phyloP scores from a whole-genome alignment of 2,888 invertebrate species.

The Caenorhabditis wallacei region DNA sequence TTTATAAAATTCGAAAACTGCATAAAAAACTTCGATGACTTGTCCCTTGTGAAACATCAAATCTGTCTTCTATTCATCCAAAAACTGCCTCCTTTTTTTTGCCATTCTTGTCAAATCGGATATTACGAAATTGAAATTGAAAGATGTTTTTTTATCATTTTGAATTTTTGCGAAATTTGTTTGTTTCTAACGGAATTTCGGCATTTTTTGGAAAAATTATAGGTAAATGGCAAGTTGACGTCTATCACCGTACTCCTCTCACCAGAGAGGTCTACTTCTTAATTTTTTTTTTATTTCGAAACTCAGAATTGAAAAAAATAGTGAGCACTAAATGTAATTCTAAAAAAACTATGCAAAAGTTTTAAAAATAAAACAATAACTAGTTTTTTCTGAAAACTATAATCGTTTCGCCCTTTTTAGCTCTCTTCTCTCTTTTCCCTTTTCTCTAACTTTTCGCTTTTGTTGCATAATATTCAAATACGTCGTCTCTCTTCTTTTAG shows the following conservation, averaged over 20 bases:
- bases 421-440: conserved; percentile 26
- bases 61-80: conserved; percentile 48
- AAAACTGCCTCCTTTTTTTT: conserved; percentile 17
- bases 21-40: background rate
- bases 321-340: too few species aligned
- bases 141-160: background rate
- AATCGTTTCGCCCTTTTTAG: conserved; percentile 20
- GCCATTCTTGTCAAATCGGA: background rate
- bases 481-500: conserved; percentile 24
- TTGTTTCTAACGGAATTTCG: too few species aligned
- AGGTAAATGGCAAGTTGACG: too few species aligned
- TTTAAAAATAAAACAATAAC: background rate
- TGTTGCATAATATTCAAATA: conserved; percentile 57
- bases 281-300: too few species aligned
- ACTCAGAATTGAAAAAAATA: too few species aligned
- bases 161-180: too few species aligned
- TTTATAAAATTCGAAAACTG: background rate
- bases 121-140: conserved; percentile 32
- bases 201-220: too few species aligned
- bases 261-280: too few species aligned
- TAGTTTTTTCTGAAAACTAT: conserved; percentile 3
- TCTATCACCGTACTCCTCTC: too few species aligned
- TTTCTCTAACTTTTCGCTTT: conserved; percentile 1
- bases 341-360: background rate
- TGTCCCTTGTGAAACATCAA: conserved; percentile 44